Evolutionary conservation across 2,888 invertebrate genomes (phyloP).

Genomic region (Adela reaumurella): DNA sequence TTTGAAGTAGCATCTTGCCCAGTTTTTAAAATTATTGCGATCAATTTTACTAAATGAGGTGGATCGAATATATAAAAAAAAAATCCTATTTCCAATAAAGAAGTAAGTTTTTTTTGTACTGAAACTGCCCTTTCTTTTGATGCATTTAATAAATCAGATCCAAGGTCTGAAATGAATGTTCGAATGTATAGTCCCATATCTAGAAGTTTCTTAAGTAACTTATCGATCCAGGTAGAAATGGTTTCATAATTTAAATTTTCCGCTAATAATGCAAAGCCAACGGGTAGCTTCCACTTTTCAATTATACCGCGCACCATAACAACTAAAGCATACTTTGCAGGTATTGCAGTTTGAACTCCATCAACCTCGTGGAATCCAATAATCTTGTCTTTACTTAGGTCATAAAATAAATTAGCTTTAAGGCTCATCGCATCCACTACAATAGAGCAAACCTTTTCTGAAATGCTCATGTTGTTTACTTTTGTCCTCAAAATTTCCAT

Average conservation of each 20-base stretch:
- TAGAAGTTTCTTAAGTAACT: constrained; percentile 13
- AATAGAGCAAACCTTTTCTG: constrained; percentile 6
- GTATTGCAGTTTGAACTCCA: background rate
- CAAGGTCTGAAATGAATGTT: constrained; percentile 14
- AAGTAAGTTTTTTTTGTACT: no score
- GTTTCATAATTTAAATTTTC: constrained; percentile 9
- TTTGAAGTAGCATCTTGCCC: constrained; percentile 14
- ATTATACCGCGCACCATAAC: constrained; percentile 16
- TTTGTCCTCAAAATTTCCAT: constrained; percentile 2
- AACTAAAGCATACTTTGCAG: constrained; percentile 15
- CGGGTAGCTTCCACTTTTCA: constrained; percentile 14
- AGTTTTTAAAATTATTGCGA: no score
- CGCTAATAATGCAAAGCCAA: constrained; percentile 14
- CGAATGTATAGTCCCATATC: constrained; percentile 15
- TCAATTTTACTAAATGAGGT: constrained; percentile 16
- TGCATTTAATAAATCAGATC: constrained; percentile 12
- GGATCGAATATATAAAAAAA: constrained; percentile 19
- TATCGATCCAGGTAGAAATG: constrained; percentile 15
- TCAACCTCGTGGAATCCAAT: constrained; percentile 8
- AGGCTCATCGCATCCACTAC: constrained; percentile 6
- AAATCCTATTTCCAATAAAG: no score
- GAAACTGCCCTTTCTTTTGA: constrained; percentile 12
- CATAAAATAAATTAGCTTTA: constrained; percentile 6
- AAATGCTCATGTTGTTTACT: background rate
- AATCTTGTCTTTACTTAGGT: constrained; percentile 7